Percentiles rank a stretch among this genome's conserved stretches.
Evolutionary conservation across 2,797 vertebrate genomes (phyloP).

Genomic region (Todus mexicanus): DNA sequence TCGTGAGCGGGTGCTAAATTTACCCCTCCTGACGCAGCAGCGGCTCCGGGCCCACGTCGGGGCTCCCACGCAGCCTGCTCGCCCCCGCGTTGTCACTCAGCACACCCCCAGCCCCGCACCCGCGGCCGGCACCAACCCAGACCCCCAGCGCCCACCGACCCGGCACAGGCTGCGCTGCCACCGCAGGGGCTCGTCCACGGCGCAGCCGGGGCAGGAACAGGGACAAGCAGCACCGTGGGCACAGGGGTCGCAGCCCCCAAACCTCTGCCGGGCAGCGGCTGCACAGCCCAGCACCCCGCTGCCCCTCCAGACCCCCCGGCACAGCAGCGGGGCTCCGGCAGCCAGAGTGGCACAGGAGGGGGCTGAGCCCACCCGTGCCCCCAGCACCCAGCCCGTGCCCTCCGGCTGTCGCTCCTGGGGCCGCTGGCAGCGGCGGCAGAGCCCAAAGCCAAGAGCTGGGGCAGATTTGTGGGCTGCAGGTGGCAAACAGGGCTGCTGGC

Average conservation of each 20-base stretch:
- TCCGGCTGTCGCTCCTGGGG: not conserved
- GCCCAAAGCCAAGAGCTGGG: not conserved
- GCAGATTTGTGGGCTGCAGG: not conserved
- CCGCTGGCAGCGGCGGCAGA: not conserved
- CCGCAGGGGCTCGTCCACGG: not conserved
- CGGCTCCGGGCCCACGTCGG: not conserved
- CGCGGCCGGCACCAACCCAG: not conserved
- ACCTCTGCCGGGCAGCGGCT: not conserved
- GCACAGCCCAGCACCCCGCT: not conserved
- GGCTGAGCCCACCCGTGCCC: not conserved
- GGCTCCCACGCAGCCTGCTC: conserved; percentile 15
- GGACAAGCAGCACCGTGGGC: not conserved
- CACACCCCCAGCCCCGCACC: not conserved
- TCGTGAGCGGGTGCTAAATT: conserved; percentile 33
- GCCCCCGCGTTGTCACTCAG: not conserved
- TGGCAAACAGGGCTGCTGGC: conserved; percentile 9
- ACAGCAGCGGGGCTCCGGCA: not conserved
- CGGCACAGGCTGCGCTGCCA: fast-evolving
- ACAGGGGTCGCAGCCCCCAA: not conserved
- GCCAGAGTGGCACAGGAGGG: not conserved
- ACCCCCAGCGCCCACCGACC: not conserved
- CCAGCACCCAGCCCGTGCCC: not conserved
- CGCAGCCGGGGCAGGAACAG: fast-evolving
- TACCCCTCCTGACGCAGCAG: conserved; percentile 37
- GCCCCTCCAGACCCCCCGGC: not conserved